Base-by-base conservation (phyloP, 2,888 invertebrate species). In the Drosophila prostipennis region DNA sequence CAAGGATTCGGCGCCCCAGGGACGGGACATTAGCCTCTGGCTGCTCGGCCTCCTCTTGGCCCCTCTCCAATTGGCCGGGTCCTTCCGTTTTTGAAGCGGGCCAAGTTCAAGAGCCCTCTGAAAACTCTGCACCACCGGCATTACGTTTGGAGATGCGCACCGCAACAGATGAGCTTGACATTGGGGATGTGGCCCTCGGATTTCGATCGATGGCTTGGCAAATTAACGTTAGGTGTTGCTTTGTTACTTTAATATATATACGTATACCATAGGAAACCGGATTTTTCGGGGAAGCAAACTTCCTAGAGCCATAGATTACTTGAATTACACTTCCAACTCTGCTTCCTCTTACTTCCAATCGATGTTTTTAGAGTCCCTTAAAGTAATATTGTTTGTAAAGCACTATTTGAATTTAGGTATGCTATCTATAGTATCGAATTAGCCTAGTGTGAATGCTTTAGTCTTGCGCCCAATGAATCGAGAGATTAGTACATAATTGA, bases 141-240 rank as follows among this genome's bases (percentile, higher is more conserved):
- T 74, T 80, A 61, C 77, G 60, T 60, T 78, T 65, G 65, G 51
- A 46, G 64, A 79, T 67, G 63, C 69, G 63, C 78, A 74, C 69
- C 60, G 74, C 79, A 73, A 72, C 64, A 61, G 63, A 79, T 53
- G 61, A 81, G 85, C 86, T 79, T 85, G 59, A 45, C 29, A 40
- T 46, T 19, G 16, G 48, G 42, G 42, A 51, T 16, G 42, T n/a
- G 29, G 5, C 34, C 32, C 6, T 7, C 6, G 42, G 39, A 49
- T 39, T 8, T 11, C 14, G 26, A 16, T 32, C 54, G 48, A 56
- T 64, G 68, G 80, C 78, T 75, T 74, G 46, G 43, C 57, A 52
- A 48, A 48, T n/a, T 67, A 67, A 67, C 69, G 45, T 70, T 83
- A 81, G 84, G 65, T 80, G 84, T 86, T 86, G 87, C 81, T 82